Conservation (phyloP, 2,797 vertebrate species). For the Luscinia megarhynchos region DNA sequence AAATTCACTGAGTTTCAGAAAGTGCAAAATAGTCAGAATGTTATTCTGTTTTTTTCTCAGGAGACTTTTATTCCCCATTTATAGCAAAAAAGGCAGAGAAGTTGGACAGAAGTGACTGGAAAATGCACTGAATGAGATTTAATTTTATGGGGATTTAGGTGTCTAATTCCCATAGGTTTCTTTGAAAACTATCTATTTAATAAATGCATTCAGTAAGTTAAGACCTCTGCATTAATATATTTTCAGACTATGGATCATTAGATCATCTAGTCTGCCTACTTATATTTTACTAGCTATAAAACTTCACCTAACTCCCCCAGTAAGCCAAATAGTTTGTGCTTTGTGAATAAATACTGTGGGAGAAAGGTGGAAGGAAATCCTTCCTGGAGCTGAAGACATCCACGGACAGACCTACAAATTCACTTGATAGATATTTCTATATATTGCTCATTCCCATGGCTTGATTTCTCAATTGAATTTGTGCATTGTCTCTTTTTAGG, state of each 20-base stretch:
- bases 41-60: background rate
- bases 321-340: background rate
- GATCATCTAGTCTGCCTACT: background rate
- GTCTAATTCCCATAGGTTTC: background rate
- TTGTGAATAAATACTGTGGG: background rate
- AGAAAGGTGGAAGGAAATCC: background rate
- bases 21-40: background rate
- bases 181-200: slow-evolving; percentile 13
- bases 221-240: background rate
- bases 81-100: background rate
- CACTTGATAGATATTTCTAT: background rate
- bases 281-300: background rate
- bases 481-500: background rate
- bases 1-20: background rate
- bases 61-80: background rate
- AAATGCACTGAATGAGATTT: background rate
- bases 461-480: background rate
- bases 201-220: background rate
- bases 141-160: background rate
- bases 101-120: background rate
- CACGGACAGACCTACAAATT: background rate
- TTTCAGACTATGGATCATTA: background rate
- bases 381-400: background rate
- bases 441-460: background rate
- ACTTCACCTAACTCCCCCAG: background rate